Conservation (phyloP, 2,888 invertebrate species). For the Melipona beecheii region DNA sequence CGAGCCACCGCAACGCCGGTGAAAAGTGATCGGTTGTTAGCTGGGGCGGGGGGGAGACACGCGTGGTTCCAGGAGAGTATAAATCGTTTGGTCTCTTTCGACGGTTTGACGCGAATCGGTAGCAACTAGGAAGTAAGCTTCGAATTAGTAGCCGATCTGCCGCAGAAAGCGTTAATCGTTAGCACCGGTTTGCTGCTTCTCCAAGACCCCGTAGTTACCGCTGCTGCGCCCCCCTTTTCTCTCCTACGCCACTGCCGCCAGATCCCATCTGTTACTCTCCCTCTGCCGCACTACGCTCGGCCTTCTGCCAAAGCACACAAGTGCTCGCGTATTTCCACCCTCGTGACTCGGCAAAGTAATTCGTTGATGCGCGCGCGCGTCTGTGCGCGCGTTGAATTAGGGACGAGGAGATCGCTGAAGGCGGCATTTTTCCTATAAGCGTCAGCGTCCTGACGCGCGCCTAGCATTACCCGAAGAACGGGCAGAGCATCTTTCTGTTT, state of each 20-base stretch:
- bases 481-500: no score
- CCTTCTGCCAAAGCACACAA: conserved; percentile 44
- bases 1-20: no score
- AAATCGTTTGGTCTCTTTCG: neutral
- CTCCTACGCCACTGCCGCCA: neutral
- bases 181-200: conserved; percentile 37
- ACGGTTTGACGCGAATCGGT: conserved; percentile 44
- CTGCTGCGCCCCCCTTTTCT: neutral
- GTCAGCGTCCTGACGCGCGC: no score
- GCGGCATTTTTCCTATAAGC: no score
- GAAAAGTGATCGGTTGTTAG: neutral
- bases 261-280: conserved; percentile 40
- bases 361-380: conserved; percentile 50
- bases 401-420: conserved; percentile 71
- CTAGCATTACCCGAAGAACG: no score
- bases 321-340: conserved; percentile 64
- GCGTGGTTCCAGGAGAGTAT: no score
- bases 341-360: conserved; percentile 64
- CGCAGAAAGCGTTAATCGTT: conserved; percentile 73
- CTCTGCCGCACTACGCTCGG: conserved; percentile 3
- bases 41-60: no score
- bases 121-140: conserved; percentile 69
- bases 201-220: neutral
- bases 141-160: conserved; percentile 75
- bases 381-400: conserved; percentile 25